These are phyloP conservation scores for Chymomyza amoena DNA, from an alignment of 2,888 invertebrate species.

Conservation along the genomic window DNA sequence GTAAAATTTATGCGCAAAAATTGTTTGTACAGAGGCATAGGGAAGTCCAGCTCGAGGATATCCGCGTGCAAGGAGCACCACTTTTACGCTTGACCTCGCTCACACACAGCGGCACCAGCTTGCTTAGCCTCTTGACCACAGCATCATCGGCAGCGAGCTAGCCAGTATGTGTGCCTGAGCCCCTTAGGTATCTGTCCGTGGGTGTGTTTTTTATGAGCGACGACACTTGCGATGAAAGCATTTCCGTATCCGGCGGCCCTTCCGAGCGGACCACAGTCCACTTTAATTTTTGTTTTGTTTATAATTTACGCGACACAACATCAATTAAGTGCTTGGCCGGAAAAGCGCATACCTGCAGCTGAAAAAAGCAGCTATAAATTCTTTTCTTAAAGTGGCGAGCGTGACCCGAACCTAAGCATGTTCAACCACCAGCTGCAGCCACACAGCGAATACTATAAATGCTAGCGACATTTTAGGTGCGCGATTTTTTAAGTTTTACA, in stretches of 20 bases:
- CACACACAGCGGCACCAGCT: conserved; percentile 38
- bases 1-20: conserved; percentile 55
- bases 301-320: conserved; percentile 79
- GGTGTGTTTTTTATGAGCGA: conserved; percentile 60
- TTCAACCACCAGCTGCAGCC: conserved; percentile 52
- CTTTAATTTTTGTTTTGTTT: conserved; percentile 76
- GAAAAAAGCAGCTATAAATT: conserved; percentile 73
- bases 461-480: conserved; percentile 23
- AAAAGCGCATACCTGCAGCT: conserved; percentile 76
- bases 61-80: conserved; percentile 56
- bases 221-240: conserved; percentile 74
- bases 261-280: conserved; percentile 55
- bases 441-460: conserved; percentile 44
- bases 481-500: neutral
- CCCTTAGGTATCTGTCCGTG: conserved; percentile 36
- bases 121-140: conserved; percentile 68
- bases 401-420: conserved; percentile 22
- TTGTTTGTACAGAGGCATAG: neutral
- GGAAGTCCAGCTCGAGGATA: conserved; percentile 35
- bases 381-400: conserved; percentile 63
- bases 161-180: conserved; percentile 6
- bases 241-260: conserved; percentile 65
- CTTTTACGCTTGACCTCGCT: conserved; percentile 72
- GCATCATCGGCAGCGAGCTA: neutral
- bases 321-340: conserved; percentile 78